These are phyloP conservation scores for Bugula neritina DNA, from an alignment of 2,888 invertebrate species.

Conservation along the genomic window DNA sequence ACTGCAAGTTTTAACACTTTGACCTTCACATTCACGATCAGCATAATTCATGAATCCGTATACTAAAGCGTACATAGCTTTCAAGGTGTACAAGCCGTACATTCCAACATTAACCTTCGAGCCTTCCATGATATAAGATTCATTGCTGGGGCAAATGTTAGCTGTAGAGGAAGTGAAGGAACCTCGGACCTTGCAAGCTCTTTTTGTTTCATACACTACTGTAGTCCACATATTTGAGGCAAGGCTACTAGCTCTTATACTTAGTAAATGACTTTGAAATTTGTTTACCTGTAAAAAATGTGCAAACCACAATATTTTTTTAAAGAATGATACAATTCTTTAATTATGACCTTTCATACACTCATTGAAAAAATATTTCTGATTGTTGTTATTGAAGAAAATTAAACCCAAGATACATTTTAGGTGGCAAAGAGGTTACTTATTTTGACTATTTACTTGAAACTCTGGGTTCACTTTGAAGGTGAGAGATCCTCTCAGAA, in stretches of 20 bases:
- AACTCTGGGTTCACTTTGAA: neutral
- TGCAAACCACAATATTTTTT: too few relatives aligned
- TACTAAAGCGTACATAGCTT: neutral
- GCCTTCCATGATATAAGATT: neutral
- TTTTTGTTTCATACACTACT: neutral
- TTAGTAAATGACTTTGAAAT: too few relatives aligned
- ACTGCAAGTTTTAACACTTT: neutral
- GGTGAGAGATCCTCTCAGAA: neutral
- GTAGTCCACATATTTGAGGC: neutral
- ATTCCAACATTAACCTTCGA: neutral
- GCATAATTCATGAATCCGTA: neutral
- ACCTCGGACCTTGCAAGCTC: neutral
- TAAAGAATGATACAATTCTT: too few relatives aligned
- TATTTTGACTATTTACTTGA: slow-evolving; percentile 7
- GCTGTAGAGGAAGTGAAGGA: neutral
- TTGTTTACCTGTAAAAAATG: too few relatives aligned
- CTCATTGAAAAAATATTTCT: too few relatives aligned
- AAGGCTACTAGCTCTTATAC: too few relatives aligned
- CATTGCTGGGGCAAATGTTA: neutral
- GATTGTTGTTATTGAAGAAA: too few relatives aligned
- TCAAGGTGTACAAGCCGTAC: neutral
- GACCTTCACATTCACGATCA: neutral
- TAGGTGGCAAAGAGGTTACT: too few relatives aligned
- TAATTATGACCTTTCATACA: too few relatives aligned
- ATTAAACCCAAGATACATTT: too few relatives aligned